Conservation (phyloP, 2,113 vertebrate genomes). For the Lathamus discolor region DNA sequence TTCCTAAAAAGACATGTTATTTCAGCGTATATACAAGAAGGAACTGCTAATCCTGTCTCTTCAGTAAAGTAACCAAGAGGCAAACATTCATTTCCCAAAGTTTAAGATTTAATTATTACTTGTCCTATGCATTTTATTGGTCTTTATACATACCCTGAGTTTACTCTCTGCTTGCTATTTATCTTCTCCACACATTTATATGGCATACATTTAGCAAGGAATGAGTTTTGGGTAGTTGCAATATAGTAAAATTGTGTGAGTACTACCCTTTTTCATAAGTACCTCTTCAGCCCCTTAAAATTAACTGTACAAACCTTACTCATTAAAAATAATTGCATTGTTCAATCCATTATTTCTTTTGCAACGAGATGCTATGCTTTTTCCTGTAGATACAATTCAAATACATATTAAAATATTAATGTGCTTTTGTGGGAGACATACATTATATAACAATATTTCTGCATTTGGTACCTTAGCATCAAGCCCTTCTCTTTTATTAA, state of each 20-base stretch:
- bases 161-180: background rate
- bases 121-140: background rate
- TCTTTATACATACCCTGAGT: background rate
- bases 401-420: background rate
- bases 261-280: background rate
- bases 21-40: background rate
- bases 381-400: background rate
- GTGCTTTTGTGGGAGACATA: background rate
- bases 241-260: background rate
- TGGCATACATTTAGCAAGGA: background rate
- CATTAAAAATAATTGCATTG: background rate
- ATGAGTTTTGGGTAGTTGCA: background rate
- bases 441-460: background rate
- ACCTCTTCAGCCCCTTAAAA: background rate
- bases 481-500: background rate
- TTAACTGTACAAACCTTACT: background rate
- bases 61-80: background rate
- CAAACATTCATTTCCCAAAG: background rate
- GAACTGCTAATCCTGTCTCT: background rate
- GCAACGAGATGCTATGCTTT: background rate
- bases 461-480: background rate
- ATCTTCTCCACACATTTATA: background rate
- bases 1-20: background rate
- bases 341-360: background rate
- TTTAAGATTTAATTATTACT: background rate